Base-by-base conservation (phyloP, 1,140 invertebrate species). In the Drosophila kikkawai region DNA sequence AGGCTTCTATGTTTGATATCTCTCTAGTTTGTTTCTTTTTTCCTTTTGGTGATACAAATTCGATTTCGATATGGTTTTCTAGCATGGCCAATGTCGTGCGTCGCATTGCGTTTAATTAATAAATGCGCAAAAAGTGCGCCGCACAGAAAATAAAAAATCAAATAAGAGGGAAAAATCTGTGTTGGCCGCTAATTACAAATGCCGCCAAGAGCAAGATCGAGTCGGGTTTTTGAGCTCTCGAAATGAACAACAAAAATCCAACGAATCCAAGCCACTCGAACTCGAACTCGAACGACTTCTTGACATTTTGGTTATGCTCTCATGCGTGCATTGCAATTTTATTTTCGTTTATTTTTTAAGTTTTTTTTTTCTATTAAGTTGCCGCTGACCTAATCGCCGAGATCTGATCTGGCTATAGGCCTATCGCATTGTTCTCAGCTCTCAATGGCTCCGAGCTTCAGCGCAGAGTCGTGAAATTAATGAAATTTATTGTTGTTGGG, bases 1-100 rank as follows among this genome's bases (percentile, higher is more conserved):
- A 86, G 79, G 82, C 82, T 87, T 86, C 83, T 79, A 87, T 86
- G 82, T 80, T 69, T 73, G 58, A 83, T 82, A 82, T 80, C 76
- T 68, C 42, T 73, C 61, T 32, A 9, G 45, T 32, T 74, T 8
- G 22, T 60, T 60, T 57, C 39, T 32, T 17, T 41, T 63, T 64
- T 71, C 17, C 32, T 69, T 79, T 79, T 48, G 26, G 47, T 50
- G 60, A 78, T 82, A 75, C 63, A 15, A 77, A 69, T 77, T 69
- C 66, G 67, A 73, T 68, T 84, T 69, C 45, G 55, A 63, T 74
- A 74, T 80, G 79, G 70, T 68, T 71, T 76, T 81, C 60, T 26
- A 12, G 59, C 81, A 76, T 73, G 81, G 81, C 81, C 82, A 84
- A 84, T 84, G 73, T 84, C 82, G 81, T 64, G 71, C 73, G 80